Base-by-base conservation (phyloP, 1,140 invertebrate genomes). In the Diabrotica undecimpunctata region DNA sequence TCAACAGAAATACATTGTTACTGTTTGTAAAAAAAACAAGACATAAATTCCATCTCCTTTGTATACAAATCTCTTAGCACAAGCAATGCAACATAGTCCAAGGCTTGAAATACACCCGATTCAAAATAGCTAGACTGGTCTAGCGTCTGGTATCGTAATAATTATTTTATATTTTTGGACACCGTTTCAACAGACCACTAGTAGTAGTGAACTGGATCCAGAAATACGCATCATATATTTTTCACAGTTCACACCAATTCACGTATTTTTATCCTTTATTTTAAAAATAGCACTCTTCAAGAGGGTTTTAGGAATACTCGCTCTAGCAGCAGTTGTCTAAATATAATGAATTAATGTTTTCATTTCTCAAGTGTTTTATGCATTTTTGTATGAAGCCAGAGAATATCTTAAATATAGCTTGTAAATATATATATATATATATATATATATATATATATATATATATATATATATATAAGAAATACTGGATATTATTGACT, bases 201-300 rank as follows among this genome's bases (percentile, higher is more conserved):
- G 3, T 46, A 46, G 3, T 46, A 46, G 41, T 46, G 41, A 46
- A 46, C 41, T 46, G 8, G 41, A 46, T 46, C 41, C n/a, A 10
- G n/a, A 46, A 46, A 46, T 46, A 46, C 8, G n/a, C 41, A 6
- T 46, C 41, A 46, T 46, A 46, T 46, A 46, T 46, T 46, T 46
- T 46, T 46, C 41, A 46, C 41, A 46, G 41, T 46, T 46, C 25
- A 46, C n/a, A 46, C 41, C 41, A 46, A 46, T 46, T 46, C 41
- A 46, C n/a, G 8, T 46, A 46, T 46, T 46, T 46, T 46, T 46
- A 46, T 46, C n/a, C 5, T 46, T 25, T 10, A 46, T 46, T 46
- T 46, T 46, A 46, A 46, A 46, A 46, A 46, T 46, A 46, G 41
- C 8, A 10, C n/a, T 46, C 41, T 46, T 46, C 41, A 46, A 46